These are phyloP conservation scores for Malthinus seriepunctatus DNA, from an alignment of 2,888 invertebrate species.

Conservation along the genomic window DNA sequence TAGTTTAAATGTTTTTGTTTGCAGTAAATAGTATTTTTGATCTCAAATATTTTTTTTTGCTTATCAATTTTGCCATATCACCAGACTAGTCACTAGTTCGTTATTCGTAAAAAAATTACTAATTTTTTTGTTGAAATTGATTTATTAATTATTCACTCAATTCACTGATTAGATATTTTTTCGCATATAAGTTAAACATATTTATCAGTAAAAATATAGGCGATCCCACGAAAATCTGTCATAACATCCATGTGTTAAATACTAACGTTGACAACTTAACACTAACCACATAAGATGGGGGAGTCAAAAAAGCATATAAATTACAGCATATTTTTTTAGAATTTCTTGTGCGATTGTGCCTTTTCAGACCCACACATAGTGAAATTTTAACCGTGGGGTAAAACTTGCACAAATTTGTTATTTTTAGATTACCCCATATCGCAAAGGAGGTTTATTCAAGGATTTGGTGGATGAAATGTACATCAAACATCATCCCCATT, in stretches of 20 bases:
- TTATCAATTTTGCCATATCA: no score
- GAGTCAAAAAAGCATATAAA: constrained; percentile 25
- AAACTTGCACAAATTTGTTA: background rate
- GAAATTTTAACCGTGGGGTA: background rate
- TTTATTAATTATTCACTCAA: no score
- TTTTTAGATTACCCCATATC: background rate
- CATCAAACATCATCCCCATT: background rate
- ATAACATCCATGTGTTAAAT: constrained; percentile 27
- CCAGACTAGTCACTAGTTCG: no score
- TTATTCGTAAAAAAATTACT: no score
- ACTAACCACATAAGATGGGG: constrained; percentile 14
- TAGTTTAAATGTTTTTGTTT: no score
- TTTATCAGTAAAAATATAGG: constrained; percentile 12
- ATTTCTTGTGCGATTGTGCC: constrained; percentile 27
- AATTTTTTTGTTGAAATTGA: no score
- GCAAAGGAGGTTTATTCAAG: background rate
- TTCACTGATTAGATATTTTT: no score
- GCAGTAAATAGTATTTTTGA: no score
- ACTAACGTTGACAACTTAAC: constrained; percentile 27
- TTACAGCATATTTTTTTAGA: constrained; percentile 26
- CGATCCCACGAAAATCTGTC: constrained; percentile 23
- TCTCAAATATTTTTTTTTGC: no score
- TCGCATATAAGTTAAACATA: background rate
- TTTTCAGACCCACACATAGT: constrained; percentile 26
- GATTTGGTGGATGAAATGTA: no score